Base-by-base conservation (phyloP, 2,113 vertebrate species). In the Ascaphus truei region DNA sequence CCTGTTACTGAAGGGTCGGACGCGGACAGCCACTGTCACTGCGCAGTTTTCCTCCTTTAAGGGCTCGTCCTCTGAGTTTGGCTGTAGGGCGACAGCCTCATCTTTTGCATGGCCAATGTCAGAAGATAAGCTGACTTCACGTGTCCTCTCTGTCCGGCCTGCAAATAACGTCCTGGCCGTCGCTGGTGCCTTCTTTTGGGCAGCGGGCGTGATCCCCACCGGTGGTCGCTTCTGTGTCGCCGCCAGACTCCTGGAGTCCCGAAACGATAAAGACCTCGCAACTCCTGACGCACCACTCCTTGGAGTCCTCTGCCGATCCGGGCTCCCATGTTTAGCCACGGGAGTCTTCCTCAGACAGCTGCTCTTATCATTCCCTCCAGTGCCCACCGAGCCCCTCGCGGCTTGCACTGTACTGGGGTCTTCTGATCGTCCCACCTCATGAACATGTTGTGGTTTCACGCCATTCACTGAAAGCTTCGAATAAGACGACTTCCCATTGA, bases 1-100 rank as follows among this genome's bases (percentile, higher is more conserved):
- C 96, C 94, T 93, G 71, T 69, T 82, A 71, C 72, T 96, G 80
- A 99, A 95, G n/a, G 97, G 97, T 2, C 96, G 86, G 0, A 96
- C 79, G 0, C 96, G 88, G 3, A 94, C 93, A 0, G 96, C 95
- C 27, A 99, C 97, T 0, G 83, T 90, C 58, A 99, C 93, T 12
- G 94, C 93, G 65, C 94, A 96, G 79, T 89, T 95, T 65, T 94
- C 93, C 79, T 86, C 86, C 76, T 88, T 88, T 1, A 89, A 68
- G 53, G 48, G 23, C 3, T 87, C 84, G 29, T 77, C 75, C 11
- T 74, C 69, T 1, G 10, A 0, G 1, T 5, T 60, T 7, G 13
- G 27, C 16, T 55, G 80, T 66, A 76, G 81, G 27, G 48, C 52
- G 15, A 51, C 22, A 0, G 60, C 0, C 27, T 81, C 76, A 45